Base-by-base conservation (phyloP, 2,888 invertebrate species). In the Seira musarum region DNA sequence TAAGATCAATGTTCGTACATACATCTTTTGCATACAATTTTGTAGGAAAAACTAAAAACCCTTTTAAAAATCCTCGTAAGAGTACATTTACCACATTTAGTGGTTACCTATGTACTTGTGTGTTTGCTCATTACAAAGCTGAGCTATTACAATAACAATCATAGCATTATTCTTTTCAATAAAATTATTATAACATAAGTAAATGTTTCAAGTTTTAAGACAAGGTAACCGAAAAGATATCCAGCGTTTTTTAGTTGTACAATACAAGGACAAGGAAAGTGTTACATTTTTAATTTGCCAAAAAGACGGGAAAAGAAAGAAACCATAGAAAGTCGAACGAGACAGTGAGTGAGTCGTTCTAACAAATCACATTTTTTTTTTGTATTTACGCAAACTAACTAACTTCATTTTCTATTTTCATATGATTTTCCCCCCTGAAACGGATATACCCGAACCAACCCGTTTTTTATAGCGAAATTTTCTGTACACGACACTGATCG, bases 1-100 rank as follows among this genome's bases (percentile, higher is more conserved):
- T 22, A 71, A 71, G 71, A 71, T 71, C 71, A 71, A 24, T 35
- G 40, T 71, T 35, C 30, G 70, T 70, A 35, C 19, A 40, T 70
- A 35, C 19, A 40, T 71, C 10, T 15, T 49, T 49, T 49, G 49
- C 49, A 49, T 49, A 49, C 49, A 49, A 49, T 30, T 30, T 8
- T 30, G 30, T 5, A 30, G 8, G 30, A 49, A 49, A 49, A 49
- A 49, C 49, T 3, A 40, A 40, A 49, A 49, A 49, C 49, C 49
- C 49, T n/a, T 49, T 49, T 5, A 30, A 30, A 30, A 30, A 30
- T 30, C 8, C 8, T 30, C 3, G 2, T 30, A 2, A 30, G 8
- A 30, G 30, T 30, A 30, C 30, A 30, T 30, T 30, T 30, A 8
- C 30, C 8, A 30, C 30, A 30, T 30, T 30, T 30, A 30, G 8